Percentiles rank a stretch among this genome's conserved stretches.
Evolutionary conservation across 2,113 vertebrate species (phyloP).

Genomic region (Podarcis muralis): DNA sequence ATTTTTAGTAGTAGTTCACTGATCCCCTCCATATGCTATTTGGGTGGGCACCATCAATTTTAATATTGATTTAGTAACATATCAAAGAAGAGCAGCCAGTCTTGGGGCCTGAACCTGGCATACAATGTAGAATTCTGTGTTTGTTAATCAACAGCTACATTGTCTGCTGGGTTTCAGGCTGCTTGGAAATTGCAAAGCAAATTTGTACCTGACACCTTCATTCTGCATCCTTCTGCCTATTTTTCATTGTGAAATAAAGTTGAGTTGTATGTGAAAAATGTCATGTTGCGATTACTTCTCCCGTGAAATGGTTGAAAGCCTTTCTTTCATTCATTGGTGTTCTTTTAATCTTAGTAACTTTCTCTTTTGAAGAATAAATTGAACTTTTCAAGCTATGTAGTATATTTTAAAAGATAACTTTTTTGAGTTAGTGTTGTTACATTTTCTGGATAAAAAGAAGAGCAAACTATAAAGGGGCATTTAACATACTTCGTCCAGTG

Average conservation of each 20-base stretch:
- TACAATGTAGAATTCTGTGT: slow-evolving; percentile 99
- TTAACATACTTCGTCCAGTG: background rate
- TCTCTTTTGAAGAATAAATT: background rate
- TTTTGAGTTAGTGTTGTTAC: background rate
- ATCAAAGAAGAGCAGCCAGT: slow-evolving; percentile 62
- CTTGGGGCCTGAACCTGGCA: slow-evolving; percentile 96
- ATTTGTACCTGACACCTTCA: slow-evolving; percentile 15
- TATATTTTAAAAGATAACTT: background rate
- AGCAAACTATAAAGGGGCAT: background rate
- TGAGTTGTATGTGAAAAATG: background rate
- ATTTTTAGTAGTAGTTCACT: background rate
- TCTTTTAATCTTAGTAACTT: background rate
- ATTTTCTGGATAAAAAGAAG: background rate
- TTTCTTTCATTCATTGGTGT: background rate
- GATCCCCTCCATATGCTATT: background rate
- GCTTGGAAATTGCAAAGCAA: slow-evolving; percentile 76
- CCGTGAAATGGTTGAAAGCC: background rate
- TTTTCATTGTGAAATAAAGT: background rate
- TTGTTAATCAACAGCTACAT: slow-evolving; percentile 99
- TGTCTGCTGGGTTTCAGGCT: slow-evolving; percentile 99
- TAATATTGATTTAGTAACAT: background rate
- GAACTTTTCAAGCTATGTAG: background rate
- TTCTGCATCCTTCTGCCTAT: slow-evolving; percentile 12
- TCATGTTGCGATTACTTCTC: background rate
- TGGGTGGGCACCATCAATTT: background rate